Evolutionary conservation across 2,113 vertebrate genomes (phyloP), one percentile per base, ranked within the genome.

Genomic region (Labeo rohita): DNA sequence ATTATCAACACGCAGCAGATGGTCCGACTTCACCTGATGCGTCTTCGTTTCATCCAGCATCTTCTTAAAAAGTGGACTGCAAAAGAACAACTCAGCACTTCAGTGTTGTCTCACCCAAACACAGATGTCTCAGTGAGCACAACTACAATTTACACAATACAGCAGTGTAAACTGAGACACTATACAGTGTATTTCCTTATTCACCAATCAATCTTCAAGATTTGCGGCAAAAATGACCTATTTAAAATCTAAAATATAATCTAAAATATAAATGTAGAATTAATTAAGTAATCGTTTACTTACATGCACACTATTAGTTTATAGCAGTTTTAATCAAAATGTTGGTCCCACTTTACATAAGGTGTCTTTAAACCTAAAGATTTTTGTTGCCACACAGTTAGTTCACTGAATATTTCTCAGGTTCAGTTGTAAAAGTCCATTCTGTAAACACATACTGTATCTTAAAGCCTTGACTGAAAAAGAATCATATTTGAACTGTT

Each of bases 1-100:
- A 13, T 98, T 96, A 0, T 98, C 95, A 0, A 99, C 96, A 54
- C 95, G 93, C 83, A 99, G 96, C 4, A 99, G 96, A 18, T 96
- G 96, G 79, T 94, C 96, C 0, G 94, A 95, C 92, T 96, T 97
- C 88, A 95, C 92, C 84, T 90, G 95, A 75, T 81, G 87, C n/a
- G 89, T 86, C 93, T 98, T 98, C 86, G 97, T 99, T 87, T 95
- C 18, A 50, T 99, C 97, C 0, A 88, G 87, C 18, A 94, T 95
- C 92, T 96, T 99, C 93, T 95, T 98, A 4, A 95, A 93, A 16
- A 95, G 86, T 54, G 94, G 94, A 39, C 98, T 99, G 94, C 50
- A 93, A 94, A 89, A 66, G 23, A 77, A 54, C 79, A 66, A 49
- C 21, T 61, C 39, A 49, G 59, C n/a, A 13, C 72, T 39, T 68